These are phyloP conservation scores for Acrobasis consociella DNA, from an alignment of 2,888 invertebrate species.

Conservation along the genomic window DNA sequence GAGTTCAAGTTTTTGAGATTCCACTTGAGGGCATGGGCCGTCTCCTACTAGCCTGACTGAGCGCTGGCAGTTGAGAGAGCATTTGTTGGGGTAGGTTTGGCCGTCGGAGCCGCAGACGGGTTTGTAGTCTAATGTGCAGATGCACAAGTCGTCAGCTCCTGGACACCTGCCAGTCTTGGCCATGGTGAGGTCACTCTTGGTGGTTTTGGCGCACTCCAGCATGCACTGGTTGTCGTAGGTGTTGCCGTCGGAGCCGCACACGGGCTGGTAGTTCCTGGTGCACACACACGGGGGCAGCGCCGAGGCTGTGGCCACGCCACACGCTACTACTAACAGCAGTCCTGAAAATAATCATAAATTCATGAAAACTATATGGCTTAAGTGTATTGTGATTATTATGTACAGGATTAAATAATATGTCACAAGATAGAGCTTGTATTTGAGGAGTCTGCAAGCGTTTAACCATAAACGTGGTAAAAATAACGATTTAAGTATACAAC, in stretches of 20 bases:
- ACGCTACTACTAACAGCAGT: conserved; percentile 41
- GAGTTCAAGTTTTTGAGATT: not conserved
- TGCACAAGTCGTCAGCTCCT: conserved; percentile 13
- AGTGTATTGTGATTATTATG: no score
- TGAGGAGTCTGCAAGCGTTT: no score
- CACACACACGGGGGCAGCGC: conserved; percentile 31
- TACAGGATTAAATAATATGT: no score
- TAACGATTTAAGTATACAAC: no score
- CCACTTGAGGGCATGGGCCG: conserved; percentile 1
- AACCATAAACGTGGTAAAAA: no score
- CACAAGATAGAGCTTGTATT: no score
- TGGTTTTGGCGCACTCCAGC: conserved; percentile 30
- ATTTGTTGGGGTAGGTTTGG: conserved; percentile 85
- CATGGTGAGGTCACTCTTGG: conserved; percentile 6
- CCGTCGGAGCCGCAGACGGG: conserved; percentile 71
- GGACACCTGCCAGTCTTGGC: conserved; percentile 14
- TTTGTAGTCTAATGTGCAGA: conserved; percentile 31
- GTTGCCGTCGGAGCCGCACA: conserved; percentile 87
- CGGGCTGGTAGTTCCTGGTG: conserved; percentile 56
- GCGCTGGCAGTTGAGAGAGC: conserved; percentile 26
- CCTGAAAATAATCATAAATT: conserved; percentile 37
- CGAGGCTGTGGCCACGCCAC: conserved; percentile 5
- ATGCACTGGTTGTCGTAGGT: conserved; percentile 83
- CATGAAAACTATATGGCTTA: conserved; percentile 7
- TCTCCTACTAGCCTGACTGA: conserved; percentile 10